A percentile compares a stretch with the other conserved stretches of the same genome.
phyloP scores from a whole-genome alignment of 2,888 invertebrate species.

The Morpho helenor region DNA sequence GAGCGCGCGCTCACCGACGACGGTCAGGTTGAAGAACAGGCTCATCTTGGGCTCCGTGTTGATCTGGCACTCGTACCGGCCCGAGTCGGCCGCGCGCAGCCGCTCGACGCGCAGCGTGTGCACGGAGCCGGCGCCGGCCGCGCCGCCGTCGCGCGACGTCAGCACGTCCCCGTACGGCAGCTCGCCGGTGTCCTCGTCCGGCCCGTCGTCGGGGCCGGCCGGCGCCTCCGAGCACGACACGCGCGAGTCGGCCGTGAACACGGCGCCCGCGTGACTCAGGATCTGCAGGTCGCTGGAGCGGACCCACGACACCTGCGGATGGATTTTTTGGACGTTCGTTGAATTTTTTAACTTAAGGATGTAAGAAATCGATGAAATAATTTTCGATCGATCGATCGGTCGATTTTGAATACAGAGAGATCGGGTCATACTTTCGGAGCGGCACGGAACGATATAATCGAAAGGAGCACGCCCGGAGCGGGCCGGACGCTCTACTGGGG shows the following conservation, averaged over 20 bases:
- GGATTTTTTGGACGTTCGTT: not conserved
- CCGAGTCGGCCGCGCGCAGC: conserved; percentile 80
- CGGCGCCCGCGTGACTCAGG: conserved; percentile 80
- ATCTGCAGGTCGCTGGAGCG: conserved; percentile 84
- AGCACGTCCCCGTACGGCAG: conserved; percentile 34
- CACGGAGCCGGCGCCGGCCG: conserved; percentile 66
- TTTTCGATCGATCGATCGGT: not conserved
- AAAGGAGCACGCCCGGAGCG: not conserved
- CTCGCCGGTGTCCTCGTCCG: conserved; percentile 65
- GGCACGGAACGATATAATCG: not conserved
- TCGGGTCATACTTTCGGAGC: no score
- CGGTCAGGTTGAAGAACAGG: conserved; percentile 81
- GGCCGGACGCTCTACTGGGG: not conserved
- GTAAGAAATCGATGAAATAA: not conserved
- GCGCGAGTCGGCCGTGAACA: conserved; percentile 84
- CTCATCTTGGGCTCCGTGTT: conserved; percentile 88
- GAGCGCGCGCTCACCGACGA: conserved; percentile 72
- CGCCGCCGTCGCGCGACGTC: conserved; percentile 70
- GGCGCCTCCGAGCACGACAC: conserved; percentile 79
- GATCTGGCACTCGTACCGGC: conserved; percentile 86
- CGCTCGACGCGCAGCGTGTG: conserved; percentile 79
- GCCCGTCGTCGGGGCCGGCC: conserved; percentile 30
- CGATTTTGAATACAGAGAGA: not conserved
- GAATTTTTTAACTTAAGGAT: not conserved
- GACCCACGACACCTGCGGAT: conserved; percentile 86